A percentile compares a stretch with the other conserved stretches of the same genome.
These are phyloP conservation scores for Eristalinus aeneus DNA, from an alignment of 2,888 invertebrate species.

Conservation along the genomic window DNA sequence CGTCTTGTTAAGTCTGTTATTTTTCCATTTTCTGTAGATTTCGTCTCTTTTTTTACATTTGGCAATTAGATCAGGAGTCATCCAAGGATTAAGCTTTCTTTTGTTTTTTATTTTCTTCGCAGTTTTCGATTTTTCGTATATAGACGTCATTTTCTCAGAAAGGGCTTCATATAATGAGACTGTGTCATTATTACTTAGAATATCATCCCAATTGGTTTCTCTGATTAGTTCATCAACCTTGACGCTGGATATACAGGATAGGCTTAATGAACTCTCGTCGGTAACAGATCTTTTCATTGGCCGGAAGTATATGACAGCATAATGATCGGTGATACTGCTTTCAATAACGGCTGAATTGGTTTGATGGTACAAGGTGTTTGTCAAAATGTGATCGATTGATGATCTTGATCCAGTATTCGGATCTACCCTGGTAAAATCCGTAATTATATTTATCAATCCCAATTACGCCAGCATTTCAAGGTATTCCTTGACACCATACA, in stretches of 20 bases:
- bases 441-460: not conserved
- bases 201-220: constrained; percentile 7
- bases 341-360: constrained; percentile 14
- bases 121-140: constrained; percentile 1
- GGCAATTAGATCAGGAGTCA: not conserved
- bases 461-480: too few species aligned
- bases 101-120: not conserved
- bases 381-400: too few species aligned
- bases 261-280: not conserved
- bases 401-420: too few species aligned
- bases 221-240: constrained; percentile 5
- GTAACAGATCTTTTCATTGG: not conserved
- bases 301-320: constrained; percentile 4
- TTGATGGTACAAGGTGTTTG: not conserved
- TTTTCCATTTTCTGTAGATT: constrained; percentile 11
- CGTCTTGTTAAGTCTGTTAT: not conserved
- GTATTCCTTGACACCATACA: too few species aligned
- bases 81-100: constrained; percentile 7
- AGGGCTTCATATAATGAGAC: not conserved
- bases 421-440: too few species aligned
- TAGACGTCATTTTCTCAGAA: not conserved
- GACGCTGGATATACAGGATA: not conserved
- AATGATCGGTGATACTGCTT: constrained; percentile 3
- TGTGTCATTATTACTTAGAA: not conserved
- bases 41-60: constrained; percentile 17